Conservation (phyloP, 2,888 invertebrate species). For the Brachynemurus nebulosus region DNA sequence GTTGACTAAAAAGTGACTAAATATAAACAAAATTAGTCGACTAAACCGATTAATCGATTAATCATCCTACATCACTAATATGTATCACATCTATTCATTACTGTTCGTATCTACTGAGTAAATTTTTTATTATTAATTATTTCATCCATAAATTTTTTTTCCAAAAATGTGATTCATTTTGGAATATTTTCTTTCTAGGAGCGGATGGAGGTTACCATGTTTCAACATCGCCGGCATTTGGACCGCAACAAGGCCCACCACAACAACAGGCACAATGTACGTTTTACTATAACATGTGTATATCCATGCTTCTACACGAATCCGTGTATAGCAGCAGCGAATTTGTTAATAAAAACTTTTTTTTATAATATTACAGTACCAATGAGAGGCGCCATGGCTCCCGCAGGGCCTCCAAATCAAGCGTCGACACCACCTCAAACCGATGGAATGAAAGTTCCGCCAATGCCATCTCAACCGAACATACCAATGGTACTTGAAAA, state of each 20-base stretch:
- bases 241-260: conserved; percentile 25
- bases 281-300: no score
- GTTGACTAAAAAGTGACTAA: no score
- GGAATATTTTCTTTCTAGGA: conserved; percentile 22
- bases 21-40: no score
- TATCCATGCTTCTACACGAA: no score
- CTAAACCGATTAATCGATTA: no score
- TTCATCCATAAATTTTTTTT: background rate
- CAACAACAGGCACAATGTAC: conserved; percentile 26
- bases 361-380: background rate
- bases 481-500: conserved; percentile 24
- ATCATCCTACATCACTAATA: no score
- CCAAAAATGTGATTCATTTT: no score
- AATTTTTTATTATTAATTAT: conserved; percentile 6
- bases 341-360: background rate
- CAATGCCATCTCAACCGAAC: conserved; percentile 22
- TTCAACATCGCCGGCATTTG: conserved; percentile 19
- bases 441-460: conserved; percentile 28
- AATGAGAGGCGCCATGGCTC: conserved; percentile 24
- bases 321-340: no score
- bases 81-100: no score
- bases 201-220: conserved; percentile 26
- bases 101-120: background rate
- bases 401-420: conserved; percentile 30
- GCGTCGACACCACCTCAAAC: conserved; percentile 31